Base-by-base conservation (phyloP, 2,797 vertebrate genomes). In the Luscinia luscinia region DNA sequence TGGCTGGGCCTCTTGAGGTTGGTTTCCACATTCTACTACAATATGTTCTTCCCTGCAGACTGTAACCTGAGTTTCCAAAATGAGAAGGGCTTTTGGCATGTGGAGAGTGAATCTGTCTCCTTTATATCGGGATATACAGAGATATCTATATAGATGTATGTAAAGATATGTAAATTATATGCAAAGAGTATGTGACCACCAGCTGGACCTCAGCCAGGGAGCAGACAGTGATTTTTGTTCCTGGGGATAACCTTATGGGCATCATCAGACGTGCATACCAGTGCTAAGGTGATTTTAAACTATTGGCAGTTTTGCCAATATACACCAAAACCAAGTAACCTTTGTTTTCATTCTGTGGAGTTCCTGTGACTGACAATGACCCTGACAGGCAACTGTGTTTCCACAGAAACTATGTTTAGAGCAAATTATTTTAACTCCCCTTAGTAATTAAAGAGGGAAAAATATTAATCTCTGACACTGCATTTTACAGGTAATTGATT, bases 401-500 rank as follows among this genome's bases (percentile, higher is more conserved):
- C 49, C 54, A 36, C 49, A 68, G 52, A 67, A 84, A 15, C 48
- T 54, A 13, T n/a, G 45, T 76, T 88, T 73, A 73, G 26, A 72
- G 38, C 15, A 64, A 77, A 72, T 6, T 8, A 48, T 75, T 83
- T 93, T 75, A 80, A 72, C 34, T 64, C 72, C 36, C 30, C 22
- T 66, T 30, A 26, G 41, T 58, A 88, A 94, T 79, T 58, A 78
- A 74, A 74, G 48, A 24, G 4, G 21, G 28, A 3, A 26, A 16
- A 41, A 17, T 40, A 59, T 54, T 87, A 57, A 72, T 78, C 18
- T 85, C 77, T 72, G 59, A 59, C 11, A 20, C 28, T 63, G 23
- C 16, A 1, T 88, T 94, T 90, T 81, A 62, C 46, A 51, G 66
- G n/a, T 75, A 88, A 85, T 91, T 88, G 73, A 75, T 93, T 94